These are phyloP conservation scores for Hydropsyche betteni DNA, from an alignment of 2,888 invertebrate species.

Conservation along the genomic window DNA sequence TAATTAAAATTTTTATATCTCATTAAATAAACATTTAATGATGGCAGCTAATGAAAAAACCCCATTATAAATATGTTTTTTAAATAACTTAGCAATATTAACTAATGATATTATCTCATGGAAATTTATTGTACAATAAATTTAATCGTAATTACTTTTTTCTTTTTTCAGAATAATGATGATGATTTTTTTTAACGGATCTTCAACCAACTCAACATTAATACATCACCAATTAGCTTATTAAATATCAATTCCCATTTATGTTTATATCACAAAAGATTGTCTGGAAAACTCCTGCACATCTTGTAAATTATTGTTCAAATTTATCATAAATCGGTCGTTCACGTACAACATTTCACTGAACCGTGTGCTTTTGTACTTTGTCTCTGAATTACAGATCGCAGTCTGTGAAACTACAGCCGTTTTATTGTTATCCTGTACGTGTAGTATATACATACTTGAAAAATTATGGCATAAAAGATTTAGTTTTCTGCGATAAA, in stretches of 20 bases:
- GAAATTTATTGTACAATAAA: not conserved
- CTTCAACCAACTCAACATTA: too few relatives aligned
- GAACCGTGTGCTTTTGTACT: too few relatives aligned
- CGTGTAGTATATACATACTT: slow-evolving; percentile 7
- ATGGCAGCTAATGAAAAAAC: not conserved
- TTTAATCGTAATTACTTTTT: slow-evolving; percentile 9
- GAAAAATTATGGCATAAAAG: slow-evolving; percentile 6
- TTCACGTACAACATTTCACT: not conserved
- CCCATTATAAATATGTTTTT: not conserved
- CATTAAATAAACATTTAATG: not conserved
- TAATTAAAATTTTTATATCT: slow-evolving; percentile 2
- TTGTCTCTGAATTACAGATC: slow-evolving; percentile 7
- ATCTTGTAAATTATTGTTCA: not conserved
- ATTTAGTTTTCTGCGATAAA: slow-evolving; percentile 4
- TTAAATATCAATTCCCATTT: too few relatives aligned
- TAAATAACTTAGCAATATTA: not conserved
- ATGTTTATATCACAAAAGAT: too few relatives aligned
- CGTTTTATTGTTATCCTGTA: slow-evolving; percentile 4
- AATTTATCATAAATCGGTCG: slow-evolving; percentile 14
- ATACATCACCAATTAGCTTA: too few relatives aligned
- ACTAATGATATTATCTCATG: not conserved
- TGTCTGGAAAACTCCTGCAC: too few relatives aligned
- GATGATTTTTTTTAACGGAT: too few relatives aligned
- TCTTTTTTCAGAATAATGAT: not conserved
- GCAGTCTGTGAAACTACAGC: not conserved